Evolutionary conservation across 2,113 vertebrate species (phyloP).

Genomic region (Monarcha castaneiventris): DNA sequence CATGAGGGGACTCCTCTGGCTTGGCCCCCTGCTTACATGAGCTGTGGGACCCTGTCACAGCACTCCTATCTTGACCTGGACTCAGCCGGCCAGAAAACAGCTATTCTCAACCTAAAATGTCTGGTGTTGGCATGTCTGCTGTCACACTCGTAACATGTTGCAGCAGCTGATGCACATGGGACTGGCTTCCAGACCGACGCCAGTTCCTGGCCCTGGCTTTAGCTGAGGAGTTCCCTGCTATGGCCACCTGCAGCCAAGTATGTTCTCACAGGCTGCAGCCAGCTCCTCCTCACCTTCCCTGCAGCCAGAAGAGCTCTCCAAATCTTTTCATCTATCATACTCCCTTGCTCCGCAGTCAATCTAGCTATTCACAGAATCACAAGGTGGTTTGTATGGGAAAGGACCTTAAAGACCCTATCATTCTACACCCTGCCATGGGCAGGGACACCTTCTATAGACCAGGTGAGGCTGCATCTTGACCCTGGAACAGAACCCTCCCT

Average conservation of each 20-base stretch:
- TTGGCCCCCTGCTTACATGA: background rate
- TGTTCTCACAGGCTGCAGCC: background rate
- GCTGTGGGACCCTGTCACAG: background rate
- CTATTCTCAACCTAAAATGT: background rate
- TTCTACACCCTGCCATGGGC: background rate
- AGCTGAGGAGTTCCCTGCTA: background rate
- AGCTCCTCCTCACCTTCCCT: background rate
- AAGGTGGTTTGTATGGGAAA: background rate
- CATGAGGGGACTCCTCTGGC: background rate
- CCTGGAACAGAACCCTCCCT: background rate
- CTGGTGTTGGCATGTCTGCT: background rate
- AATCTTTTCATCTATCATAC: background rate
- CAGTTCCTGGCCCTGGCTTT: background rate
- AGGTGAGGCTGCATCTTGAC: background rate
- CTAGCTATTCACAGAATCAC: background rate
- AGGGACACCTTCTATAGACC: background rate
- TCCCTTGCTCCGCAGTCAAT: background rate
- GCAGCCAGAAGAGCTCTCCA: rapidly evolving
- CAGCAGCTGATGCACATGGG: background rate
- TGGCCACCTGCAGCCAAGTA: background rate
- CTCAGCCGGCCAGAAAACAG: background rate
- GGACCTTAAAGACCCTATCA: background rate
- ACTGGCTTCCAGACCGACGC: background rate
- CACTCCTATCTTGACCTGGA: background rate
- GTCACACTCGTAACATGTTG: rapidly evolving